These are phyloP conservation scores for Drosophila nigromelanica DNA, from an alignment of 1,140 invertebrate species.

Conservation along the genomic window DNA sequence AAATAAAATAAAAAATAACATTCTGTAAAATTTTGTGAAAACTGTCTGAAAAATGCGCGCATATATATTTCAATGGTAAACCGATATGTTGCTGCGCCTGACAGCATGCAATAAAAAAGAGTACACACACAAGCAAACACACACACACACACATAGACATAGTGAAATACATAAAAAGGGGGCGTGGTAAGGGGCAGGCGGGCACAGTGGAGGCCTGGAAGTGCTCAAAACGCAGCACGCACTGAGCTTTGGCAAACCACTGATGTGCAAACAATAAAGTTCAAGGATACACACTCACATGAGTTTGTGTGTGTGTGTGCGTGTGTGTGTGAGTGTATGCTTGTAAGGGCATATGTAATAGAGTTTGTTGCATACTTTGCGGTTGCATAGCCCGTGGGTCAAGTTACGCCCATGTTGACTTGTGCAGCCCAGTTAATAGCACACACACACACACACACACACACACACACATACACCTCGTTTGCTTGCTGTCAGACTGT, in stretches of 20 bases:
- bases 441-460: conserved; percentile 7
- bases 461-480: too few relatives aligned
- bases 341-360: conserved; percentile 43
- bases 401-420: conserved; percentile 66
- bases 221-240: conserved; percentile 55
- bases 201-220: conserved; percentile 49
- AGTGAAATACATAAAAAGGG: conserved; percentile 36
- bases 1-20: conserved; percentile 37
- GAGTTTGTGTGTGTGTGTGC: neutral
- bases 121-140: conserved; percentile 14
- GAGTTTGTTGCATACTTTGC: conserved; percentile 67
- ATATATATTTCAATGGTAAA: conserved; percentile 74
- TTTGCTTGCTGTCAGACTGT: conserved; percentile 54
- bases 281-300: conserved; percentile 67
- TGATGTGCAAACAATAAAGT: conserved; percentile 83
- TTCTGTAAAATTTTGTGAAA: conserved; percentile 65
- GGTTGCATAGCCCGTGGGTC: conserved; percentile 61
- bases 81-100: conserved; percentile 75
- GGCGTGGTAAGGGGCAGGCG: conserved; percentile 30
- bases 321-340: conserved; percentile 16
- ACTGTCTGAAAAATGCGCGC: conserved; percentile 73
- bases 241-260: conserved; percentile 62
- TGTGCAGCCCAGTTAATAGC: conserved; percentile 61
- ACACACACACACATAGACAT: conserved; percentile 1
- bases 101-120: conserved; percentile 73